These are phyloP conservation scores for Pseudorectes ferrugineus DNA, from an alignment of 2,113 vertebrate species.

Conservation along the genomic window DNA sequence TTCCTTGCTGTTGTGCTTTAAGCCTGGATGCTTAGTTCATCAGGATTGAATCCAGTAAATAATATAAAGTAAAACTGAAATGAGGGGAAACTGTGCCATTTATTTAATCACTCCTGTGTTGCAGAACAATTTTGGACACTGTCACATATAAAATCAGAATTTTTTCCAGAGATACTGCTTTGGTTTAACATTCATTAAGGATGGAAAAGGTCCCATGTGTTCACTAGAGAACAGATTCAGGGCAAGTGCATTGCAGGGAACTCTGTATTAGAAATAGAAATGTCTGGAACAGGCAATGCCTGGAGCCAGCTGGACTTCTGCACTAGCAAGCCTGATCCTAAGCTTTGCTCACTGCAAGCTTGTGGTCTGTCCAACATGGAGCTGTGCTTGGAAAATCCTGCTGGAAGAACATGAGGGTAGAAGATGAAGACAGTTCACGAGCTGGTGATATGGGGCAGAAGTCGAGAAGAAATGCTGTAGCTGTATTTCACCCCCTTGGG, in stretches of 20 bases:
- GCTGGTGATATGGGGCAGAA: accelerated
- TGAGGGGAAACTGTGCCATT: neutral
- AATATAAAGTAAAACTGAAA: neutral
- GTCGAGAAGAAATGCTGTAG: neutral
- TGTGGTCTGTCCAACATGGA: neutral
- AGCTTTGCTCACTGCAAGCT: neutral
- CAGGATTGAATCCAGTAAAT: neutral
- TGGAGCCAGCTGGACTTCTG: neutral
- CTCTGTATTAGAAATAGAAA: neutral
- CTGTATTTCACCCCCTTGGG: neutral
- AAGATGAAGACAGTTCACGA: neutral
- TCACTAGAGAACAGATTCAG: neutral
- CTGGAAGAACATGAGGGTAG: neutral
- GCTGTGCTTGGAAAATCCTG: neutral
- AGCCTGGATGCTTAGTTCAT: neutral
- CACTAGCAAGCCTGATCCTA: neutral
- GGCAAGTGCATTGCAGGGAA: neutral
- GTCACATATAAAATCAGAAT: neutral
- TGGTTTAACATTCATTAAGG: neutral
- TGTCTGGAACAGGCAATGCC: neutral
- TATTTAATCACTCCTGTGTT: neutral
- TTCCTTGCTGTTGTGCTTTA: neutral
- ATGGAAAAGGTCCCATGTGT: neutral
- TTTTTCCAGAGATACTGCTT: neutral
- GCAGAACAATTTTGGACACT: neutral